Base-by-base conservation (phyloP, 30 jellyfish, hydroid and myxozoan genomes). In the Turritopsis rubra region DNA sequence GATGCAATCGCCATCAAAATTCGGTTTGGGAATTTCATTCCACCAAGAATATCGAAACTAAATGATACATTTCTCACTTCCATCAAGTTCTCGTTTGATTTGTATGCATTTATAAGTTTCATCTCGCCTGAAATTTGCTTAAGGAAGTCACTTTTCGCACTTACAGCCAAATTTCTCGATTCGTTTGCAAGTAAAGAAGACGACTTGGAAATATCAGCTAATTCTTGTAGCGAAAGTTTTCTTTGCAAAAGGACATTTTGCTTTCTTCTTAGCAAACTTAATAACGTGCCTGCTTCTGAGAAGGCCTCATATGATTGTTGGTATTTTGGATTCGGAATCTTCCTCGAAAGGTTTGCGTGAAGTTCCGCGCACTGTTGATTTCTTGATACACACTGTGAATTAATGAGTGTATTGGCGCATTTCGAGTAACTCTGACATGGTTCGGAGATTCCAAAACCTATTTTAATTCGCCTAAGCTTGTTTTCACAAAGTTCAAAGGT, bases 391-490 rank as follows among this genome's bases (percentile, higher is more conserved):
- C 96, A 88, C 60, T 71, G 75, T 17, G 25, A 84, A 70, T 88
- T 85, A 16, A 80, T 54, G 31, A 75, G 13, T 1, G 27, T 28
- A 28, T 65, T 81, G 0, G 96, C 83, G 75, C 96, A 88, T 53
- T 88, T 88, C 0, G 84, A 53, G 79, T 79, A 71, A 17, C 79
- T 84, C 16, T 31, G 79, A 71, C 96, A 88, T 70, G 54, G 90
- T 31, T 66, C 70, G n/a, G 83, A 87, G 1, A 71, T 78, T 9
- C 21, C 28, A 30, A 66, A 88, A 31, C 96, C 96, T n/a, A 66
- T 52, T 52, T 66, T 81, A 17, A 52, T n/a, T 65, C 79, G 52
- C 60, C 13, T 5, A 41, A 41, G 13, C 5, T 41, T 3, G 13
- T 41, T 41, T 41, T 41, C 60, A 13, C 60, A 41, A 41, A 41